phyloP scores from a whole-genome alignment of 2,113 vertebrate species.

The Pachyramphus minor region DNA sequence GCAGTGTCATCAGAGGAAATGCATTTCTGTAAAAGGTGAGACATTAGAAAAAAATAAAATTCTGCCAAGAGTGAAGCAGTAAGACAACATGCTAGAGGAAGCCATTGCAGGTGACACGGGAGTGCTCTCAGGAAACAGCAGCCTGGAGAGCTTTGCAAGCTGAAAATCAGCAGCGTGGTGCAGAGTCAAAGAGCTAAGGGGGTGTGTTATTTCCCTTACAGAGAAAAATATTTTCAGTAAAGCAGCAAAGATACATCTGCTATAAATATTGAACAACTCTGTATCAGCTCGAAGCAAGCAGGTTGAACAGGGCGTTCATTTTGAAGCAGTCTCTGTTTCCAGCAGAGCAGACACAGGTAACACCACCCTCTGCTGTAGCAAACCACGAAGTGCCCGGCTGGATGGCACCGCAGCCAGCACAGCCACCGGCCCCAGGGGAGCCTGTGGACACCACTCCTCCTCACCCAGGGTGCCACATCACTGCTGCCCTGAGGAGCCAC shows the following conservation, averaged over 20 bases:
- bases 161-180: not conserved
- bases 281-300: not conserved
- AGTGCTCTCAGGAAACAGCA: not conserved
- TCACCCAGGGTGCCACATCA: fast-evolving
- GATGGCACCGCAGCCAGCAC: fast-evolving
- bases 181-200: not conserved
- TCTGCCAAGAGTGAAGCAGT: not conserved
- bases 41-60: not conserved
- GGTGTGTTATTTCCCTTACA: not conserved
- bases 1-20: not conserved
- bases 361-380: not conserved
- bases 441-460: not conserved
- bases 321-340: not conserved
- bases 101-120: not conserved
- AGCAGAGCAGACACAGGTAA: not conserved
- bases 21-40: not conserved
- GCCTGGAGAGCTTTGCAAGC: not conserved
- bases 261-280: not conserved
- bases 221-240: not conserved
- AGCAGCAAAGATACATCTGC: not conserved
- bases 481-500: fast-evolving
- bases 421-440: not conserved
- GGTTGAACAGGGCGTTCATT: not conserved
- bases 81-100: not conserved
- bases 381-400: fast-evolving